Percentiles rank a stretch among this genome's conserved stretches.
phyloP scores from a whole-genome alignment of 2,888 invertebrate genomes.

The Euphydryas editha region DNA sequence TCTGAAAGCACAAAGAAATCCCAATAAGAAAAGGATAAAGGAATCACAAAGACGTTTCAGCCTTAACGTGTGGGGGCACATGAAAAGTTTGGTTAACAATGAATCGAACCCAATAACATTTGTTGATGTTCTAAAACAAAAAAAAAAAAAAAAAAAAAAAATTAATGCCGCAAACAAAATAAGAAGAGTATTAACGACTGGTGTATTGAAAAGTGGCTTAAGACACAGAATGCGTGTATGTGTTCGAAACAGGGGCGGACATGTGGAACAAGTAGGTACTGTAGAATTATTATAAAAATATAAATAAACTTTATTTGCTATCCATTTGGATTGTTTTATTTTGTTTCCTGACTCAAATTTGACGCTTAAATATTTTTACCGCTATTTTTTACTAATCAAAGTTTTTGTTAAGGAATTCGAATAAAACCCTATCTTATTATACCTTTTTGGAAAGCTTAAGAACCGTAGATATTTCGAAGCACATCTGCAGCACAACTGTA shows the following conservation, averaged over 20 bases:
- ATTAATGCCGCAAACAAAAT: background rate
- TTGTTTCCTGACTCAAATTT: background rate
- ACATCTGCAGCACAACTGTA: too few species aligned
- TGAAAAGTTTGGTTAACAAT: background rate
- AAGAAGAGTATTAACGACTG: background rate
- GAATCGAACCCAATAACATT: background rate
- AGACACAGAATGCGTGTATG: background rate
- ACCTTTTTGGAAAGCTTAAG: conserved; percentile 30
- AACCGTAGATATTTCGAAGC: background rate
- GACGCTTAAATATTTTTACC: background rate
- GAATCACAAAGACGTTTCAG: too few species aligned
- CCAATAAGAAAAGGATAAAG: too few species aligned
- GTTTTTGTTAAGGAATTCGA: too few species aligned
- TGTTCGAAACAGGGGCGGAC: background rate
- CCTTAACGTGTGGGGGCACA: background rate
- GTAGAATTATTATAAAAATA: background rate
- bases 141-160: too few species aligned
- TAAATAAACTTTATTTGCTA: background rate
- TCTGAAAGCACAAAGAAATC: too few species aligned
- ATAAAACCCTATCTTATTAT: too few species aligned
- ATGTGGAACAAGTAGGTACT: background rate
- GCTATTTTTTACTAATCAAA: too few species aligned
- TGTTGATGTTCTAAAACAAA: background rate
- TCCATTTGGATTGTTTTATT: background rate
- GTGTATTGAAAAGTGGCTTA: background rate